Evolutionary conservation across 2,113 vertebrate genomes (phyloP), one percentile per base, ranked within the genome.

Genomic region (Zootoca vivipara): DNA sequence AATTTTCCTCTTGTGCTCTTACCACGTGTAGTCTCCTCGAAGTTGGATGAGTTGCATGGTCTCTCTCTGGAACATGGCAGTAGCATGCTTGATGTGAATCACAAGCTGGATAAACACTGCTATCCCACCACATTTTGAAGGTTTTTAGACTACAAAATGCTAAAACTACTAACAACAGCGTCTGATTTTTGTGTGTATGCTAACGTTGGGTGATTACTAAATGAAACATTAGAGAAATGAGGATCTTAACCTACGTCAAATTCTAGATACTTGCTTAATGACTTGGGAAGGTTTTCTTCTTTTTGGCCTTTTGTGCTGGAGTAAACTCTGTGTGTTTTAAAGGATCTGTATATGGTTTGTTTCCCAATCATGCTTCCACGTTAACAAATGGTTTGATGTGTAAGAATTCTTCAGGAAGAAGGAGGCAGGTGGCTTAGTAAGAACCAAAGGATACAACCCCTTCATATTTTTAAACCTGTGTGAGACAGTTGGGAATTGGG

Each of bases 1-100:
- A 7, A 35, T 40, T 75, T 26, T n/a, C 7, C 24, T 7, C 7
- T 40, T 52, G 9, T 18, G 4, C 15, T 9, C n/a, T 82, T 74
- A 38, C n/a, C 15, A 65, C 56, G 15, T 81, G 74, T 52, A 5
- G 2, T 42, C 12, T 86, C 18, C 70, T 65, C 28, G 10, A 10
- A 20, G 15, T 86, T 78, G 77, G 73, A 70, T 90, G 89, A 86
- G 72, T 82, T 78, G n/a, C 73, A 73, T 40, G 72, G 42, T 78
- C 62, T 88, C 69, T 67, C 30, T 46, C 28, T 70, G 46, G 62
- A n/a, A 58, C 9, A 56, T 58, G 73, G 73, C 38, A 10, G 42
- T 30, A 78, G 42, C 18, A n/a, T 89, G 82, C 7, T 78, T 42
- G 40, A 30, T 24, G 46, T 75, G n/a, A 85, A 85, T 77, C 33